Evolutionary conservation across 2,888 invertebrate genomes (phyloP).

Genomic region (Euproctis similis): DNA sequence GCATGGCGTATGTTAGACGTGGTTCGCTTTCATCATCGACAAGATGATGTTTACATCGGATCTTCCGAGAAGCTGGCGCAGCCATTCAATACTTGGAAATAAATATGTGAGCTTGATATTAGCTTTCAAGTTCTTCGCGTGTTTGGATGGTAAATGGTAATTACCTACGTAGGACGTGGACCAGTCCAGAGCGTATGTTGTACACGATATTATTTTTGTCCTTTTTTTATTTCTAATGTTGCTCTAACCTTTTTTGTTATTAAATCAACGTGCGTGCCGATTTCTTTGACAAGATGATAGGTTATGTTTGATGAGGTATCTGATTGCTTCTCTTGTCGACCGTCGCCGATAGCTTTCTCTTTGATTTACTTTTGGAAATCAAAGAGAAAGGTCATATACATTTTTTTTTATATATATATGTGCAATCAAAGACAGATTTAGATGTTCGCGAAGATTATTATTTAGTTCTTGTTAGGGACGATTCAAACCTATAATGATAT

Average conservation of each 20-base stretch:
- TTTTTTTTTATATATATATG: too few relatives aligned
- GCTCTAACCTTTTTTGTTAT: conserved; percentile 64
- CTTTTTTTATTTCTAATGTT: conserved; percentile 43
- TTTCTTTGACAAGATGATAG: conserved; percentile 74
- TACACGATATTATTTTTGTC: conserved; percentile 52
- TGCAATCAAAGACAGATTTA: conserved; percentile 25
- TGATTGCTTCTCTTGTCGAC: conserved; percentile 74
- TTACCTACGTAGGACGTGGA: too few relatives aligned
- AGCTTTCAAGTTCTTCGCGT: conserved; percentile 73
- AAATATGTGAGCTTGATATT: conserved; percentile 76
- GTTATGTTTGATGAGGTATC: conserved; percentile 67
- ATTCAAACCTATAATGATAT: conserved; percentile 13
- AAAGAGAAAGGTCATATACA: conserved; percentile 42
- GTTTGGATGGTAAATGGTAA: conserved; percentile 69
- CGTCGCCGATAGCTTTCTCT: conserved; percentile 69
- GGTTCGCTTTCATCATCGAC: conserved; percentile 76
- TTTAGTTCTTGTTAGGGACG: conserved; percentile 12
- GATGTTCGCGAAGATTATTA: conserved; percentile 15
- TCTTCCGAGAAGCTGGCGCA: conserved; percentile 67
- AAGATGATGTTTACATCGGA: conserved; percentile 69
- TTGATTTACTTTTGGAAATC: conserved; percentile 67
- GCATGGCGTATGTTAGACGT: conserved; percentile 69
- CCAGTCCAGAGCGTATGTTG: conserved; percentile 29
- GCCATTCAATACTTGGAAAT: conserved; percentile 76
- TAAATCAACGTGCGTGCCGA: conserved; percentile 75